phyloP scores from a whole-genome alignment of 2,888 invertebrate genomes.

The Lamellibrachia satsuma region DNA sequence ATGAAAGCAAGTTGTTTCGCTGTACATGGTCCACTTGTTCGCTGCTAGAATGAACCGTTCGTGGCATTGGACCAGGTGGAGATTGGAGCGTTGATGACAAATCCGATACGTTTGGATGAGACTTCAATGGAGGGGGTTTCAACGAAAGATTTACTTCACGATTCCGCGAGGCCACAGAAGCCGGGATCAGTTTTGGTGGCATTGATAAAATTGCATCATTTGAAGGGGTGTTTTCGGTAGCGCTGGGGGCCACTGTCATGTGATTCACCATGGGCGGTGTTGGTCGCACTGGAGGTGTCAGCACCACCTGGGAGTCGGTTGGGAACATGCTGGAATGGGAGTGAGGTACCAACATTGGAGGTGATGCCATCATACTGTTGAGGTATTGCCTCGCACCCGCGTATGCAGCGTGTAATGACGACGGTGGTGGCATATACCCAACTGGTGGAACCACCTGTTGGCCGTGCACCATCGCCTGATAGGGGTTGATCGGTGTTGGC shows the following conservation, averaged over 20 bases:
- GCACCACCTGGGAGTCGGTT: neutral
- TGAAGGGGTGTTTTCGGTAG: neutral
- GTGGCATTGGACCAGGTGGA: neutral
- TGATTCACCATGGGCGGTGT: neutral
- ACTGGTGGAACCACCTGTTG: neutral
- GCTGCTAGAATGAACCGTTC: neutral
- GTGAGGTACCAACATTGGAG: neutral
- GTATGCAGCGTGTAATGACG: neutral
- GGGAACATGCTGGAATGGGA: neutral
- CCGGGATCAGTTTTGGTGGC: constrained; percentile 2
- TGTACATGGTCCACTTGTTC: neutral
- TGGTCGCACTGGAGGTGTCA: neutral
- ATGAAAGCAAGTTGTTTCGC: neutral
- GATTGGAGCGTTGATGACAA: neutral
- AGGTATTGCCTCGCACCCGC: neutral
- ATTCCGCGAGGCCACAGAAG: neutral
- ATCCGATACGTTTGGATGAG: neutral
- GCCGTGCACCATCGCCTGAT: neutral
- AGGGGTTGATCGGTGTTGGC: neutral
- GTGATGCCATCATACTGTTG: neutral
- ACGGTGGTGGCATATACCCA: neutral
- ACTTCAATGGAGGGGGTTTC: neutral
- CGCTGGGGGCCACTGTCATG: neutral
- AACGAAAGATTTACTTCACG: neutral
- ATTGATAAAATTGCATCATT: neutral